Conservation (phyloP, 2,797 vertebrate genomes). For the Acipenser ruthenus region DNA sequence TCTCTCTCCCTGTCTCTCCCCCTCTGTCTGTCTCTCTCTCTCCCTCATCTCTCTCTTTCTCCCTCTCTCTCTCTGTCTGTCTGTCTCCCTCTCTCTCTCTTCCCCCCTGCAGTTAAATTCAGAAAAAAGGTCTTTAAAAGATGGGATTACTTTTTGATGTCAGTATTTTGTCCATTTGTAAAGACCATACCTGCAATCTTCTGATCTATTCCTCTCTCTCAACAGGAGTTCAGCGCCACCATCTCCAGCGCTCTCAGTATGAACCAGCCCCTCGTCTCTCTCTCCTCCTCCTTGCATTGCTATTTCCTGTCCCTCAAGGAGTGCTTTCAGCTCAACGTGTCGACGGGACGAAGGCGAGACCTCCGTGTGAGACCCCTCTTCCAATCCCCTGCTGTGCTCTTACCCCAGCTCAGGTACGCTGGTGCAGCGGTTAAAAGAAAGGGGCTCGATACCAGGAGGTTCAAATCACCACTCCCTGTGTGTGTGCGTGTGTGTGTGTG, state of each 20-base stretch:
- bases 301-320: background rate
- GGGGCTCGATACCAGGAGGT: too few relatives aligned
- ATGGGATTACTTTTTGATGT: too few relatives aligned
- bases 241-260: constrained; percentile 20
- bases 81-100: too few relatives aligned
- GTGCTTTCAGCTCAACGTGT: constrained; percentile 7
- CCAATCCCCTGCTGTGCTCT: constrained; percentile 6
- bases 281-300: background rate
- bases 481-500: too few relatives aligned
- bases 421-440: too few relatives aligned
- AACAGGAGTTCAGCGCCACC: constrained; percentile 65
- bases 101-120: constrained; percentile 44
- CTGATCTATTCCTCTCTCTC: constrained; percentile 24
- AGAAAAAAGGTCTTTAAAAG: constrained; percentile 28
- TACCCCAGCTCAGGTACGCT: constrained; percentile 12
- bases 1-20: background rate
- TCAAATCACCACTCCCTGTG: too few relatives aligned
- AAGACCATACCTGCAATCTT: background rate
- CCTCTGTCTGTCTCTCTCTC: constrained; percentile 54
- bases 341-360: background rate
- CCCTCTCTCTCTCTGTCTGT: too few relatives aligned
- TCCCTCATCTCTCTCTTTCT: constrained; percentile 56
- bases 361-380: constrained; percentile 3
- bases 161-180: background rate
- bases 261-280: background rate